These are phyloP conservation scores for Thunnus albacares DNA, from an alignment of 2,797 vertebrate species.

Conservation along the genomic window DNA sequence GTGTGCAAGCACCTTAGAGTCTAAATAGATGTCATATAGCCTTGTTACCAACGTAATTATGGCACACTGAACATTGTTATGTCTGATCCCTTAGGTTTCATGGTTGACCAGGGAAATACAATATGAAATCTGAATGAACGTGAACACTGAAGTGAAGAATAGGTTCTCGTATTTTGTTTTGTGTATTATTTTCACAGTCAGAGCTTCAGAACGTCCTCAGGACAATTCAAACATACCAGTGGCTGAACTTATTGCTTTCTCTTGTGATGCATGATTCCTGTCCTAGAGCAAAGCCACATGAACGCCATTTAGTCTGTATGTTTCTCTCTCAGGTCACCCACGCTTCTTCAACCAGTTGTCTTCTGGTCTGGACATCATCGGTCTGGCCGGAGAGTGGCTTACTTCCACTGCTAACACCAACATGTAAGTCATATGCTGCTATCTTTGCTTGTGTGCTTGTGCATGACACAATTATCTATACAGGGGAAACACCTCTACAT, in stretches of 20 bases:
- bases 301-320: slow-evolving; percentile 12
- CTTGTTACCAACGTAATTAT: slow-evolving; percentile 67
- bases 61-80: slow-evolving; percentile 45
- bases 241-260: slow-evolving; percentile 1
- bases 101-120: slow-evolving; percentile 27
- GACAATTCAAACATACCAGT: neutral
- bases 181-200: neutral
- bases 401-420: slow-evolving; percentile 99
- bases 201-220: neutral
- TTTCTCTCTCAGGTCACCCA: slow-evolving; percentile 90
- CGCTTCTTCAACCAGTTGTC: slow-evolving; percentile 99
- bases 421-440: slow-evolving; percentile 87
- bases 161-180: neutral
- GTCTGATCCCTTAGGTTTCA: slow-evolving; percentile 55
- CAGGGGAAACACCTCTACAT: slow-evolving; percentile 45
- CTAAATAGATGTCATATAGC: slow-evolving; percentile 72
- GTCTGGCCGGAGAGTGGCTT: slow-evolving; percentile 97
- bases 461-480: neutral
- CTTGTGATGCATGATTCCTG: neutral
- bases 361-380: slow-evolving; percentile 96
- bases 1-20: slow-evolving; percentile 56
- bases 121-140: slow-evolving; percentile 5
- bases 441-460: slow-evolving; percentile 19
- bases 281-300: neutral
- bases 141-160: neutral